Conservation (phyloP, 1,140 invertebrate species). For the Eumeta japonica region DNA sequence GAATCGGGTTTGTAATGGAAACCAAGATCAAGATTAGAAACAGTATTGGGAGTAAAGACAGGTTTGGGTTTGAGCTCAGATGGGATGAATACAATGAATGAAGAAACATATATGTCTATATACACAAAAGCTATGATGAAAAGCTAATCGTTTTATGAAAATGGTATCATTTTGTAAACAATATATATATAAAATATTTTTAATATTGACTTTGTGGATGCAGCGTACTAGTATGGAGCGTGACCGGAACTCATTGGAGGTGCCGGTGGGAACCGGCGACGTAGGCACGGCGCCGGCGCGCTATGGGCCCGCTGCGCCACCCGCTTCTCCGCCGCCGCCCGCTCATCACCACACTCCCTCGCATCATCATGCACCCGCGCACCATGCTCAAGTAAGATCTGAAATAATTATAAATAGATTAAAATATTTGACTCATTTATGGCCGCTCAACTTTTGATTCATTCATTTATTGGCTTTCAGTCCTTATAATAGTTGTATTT, state of each 20-base stretch:
- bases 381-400: too few relatives aligned
- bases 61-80: too few relatives aligned
- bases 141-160: neutral
- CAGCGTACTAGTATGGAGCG: too few relatives aligned
- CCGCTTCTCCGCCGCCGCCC: constrained; percentile 7
- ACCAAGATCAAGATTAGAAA: too few relatives aligned
- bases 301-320: constrained; percentile 15
- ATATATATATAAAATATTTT: neutral
- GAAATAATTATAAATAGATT: too few relatives aligned
- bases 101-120: neutral
- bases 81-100: too few relatives aligned
- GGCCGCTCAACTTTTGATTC: constrained; percentile 1
- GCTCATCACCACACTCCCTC: constrained; percentile 3
- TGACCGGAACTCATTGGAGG: too few relatives aligned
- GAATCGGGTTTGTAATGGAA: too few relatives aligned
- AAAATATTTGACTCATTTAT: too few relatives aligned
- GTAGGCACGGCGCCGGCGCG: constrained; percentile 18
- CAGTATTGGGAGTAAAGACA: too few relatives aligned
- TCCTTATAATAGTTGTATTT: neutral
- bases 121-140: neutral
- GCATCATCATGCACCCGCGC: too few relatives aligned
- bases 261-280: too few relatives aligned
- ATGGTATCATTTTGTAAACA: neutral
- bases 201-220: neutral
- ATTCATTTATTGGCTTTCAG: neutral